Evolutionary conservation across 2,888 invertebrate species (phyloP), one percentile per base, ranked within the genome.

Genomic region (Brassicogethes aeneus): DNA sequence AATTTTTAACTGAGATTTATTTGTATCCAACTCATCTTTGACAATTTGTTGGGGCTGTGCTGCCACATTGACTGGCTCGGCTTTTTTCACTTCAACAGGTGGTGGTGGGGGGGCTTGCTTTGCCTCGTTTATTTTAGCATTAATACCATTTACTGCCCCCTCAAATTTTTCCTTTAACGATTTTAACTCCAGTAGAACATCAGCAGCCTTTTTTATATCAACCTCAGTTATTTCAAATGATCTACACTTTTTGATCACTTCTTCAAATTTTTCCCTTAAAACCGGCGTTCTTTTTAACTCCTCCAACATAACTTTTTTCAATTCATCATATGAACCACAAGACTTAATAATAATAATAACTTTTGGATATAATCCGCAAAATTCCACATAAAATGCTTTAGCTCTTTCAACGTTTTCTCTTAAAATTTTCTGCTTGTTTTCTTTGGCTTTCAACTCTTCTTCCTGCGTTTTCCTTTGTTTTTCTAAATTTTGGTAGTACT

Each of bases 141-240:
- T 69, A 58, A 34, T 66, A 42, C 34, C 77, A 62, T 51, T 69
- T 68, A 29, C 63, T 63, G 15, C 65, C 69, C 16, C 77, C 58
- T 48, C 72, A 72, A 45, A 74, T 73, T 40, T 70, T 60, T 16
- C 68, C 66, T 45, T 61, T 51, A 41, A 71, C 63, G 33, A 73
- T 60, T 43, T 70, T n/a, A 53, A 29, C 42, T 52, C 45, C 3
- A 14, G 15, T 1, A 54, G 23, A 15, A 54, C 42, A 15, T 52
- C 65, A 46, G 73, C 72, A n/a, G 77, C 76, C 50, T 72, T 70
- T 50, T 71, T 71, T 1, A 76, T 69, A 56, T 77, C 79, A 46
- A 71, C 64, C 5, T 74, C 72, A 32, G 69, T 66, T 14, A 74
- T 50, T 51, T 61, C 48, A 47, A 70, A 65, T 53, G 64, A 57